These are phyloP conservation scores for Mythimna impura DNA, from an alignment of 2,888 invertebrate species.

Conservation along the genomic window DNA sequence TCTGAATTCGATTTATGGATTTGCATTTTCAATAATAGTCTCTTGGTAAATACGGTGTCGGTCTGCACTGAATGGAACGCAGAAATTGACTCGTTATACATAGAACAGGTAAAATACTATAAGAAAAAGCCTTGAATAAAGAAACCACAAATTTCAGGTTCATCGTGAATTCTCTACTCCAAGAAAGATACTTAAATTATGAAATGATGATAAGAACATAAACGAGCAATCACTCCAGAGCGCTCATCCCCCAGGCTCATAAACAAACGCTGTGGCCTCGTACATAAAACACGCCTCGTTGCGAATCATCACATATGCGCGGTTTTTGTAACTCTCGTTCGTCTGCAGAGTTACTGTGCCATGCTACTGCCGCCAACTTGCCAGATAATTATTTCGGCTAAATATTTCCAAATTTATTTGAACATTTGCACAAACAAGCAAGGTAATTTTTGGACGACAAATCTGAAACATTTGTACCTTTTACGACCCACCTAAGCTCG, in stretches of 20 bases:
- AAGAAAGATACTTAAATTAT: conserved; percentile 15
- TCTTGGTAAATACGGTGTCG: neutral
- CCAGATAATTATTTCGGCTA: conserved; percentile 10
- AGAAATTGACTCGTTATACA: neutral
- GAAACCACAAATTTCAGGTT: neutral
- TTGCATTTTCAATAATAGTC: neutral
- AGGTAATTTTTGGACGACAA: neutral
- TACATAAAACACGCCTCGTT: conserved; percentile 34
- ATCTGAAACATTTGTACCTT: neutral
- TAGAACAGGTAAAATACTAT: neutral
- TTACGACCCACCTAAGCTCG: conserved; percentile 6
- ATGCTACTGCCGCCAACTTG: conserved; percentile 5
- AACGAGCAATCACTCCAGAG: conserved; percentile 41
- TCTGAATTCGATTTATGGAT: neutral
- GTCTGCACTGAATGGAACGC: neutral
- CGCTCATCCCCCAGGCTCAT: conserved; percentile 7
- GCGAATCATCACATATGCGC: conserved; percentile 34
- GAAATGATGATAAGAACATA: conserved; percentile 32
- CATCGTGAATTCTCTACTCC: conserved; percentile 17
- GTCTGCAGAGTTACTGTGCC: conserved; percentile 29
- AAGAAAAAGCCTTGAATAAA: neutral
- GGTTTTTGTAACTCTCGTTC: conserved; percentile 26
- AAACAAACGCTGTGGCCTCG: conserved; percentile 23
- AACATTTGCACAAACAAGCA: neutral
- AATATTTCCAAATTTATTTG: conserved; percentile 16